These are phyloP conservation scores for Lophius americanus DNA, from an alignment of 2,797 vertebrate species.

Conservation along the genomic window DNA sequence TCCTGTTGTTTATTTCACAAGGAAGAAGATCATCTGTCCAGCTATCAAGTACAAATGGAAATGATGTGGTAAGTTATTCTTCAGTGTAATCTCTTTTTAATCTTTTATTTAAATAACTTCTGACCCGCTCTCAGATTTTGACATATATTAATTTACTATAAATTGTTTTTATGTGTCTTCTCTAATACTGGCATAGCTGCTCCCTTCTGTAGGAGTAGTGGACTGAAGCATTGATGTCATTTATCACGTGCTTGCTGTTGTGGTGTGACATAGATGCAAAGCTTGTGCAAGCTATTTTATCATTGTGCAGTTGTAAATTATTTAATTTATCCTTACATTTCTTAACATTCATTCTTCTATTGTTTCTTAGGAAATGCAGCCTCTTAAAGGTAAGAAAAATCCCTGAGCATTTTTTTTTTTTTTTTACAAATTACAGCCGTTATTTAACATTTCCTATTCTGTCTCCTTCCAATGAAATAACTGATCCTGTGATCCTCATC, in stretches of 20 bases:
- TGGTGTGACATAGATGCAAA: conserved; percentile 12
- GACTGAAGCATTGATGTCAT: neutral
- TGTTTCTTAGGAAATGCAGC: conserved; percentile 30
- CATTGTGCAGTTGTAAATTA: neutral
- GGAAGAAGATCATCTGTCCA: accelerated
- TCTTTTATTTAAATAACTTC: neutral
- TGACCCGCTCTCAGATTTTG: neutral
- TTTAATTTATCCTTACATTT: too few relatives aligned
- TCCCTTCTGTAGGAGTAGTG: conserved; percentile 44
- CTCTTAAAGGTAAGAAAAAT: conserved; percentile 39
- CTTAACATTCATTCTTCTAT: neutral
- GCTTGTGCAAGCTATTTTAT: neutral
- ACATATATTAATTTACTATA: neutral
- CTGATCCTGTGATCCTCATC: too few relatives aligned
- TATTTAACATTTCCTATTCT: too few relatives aligned
- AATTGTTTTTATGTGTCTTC: conserved; percentile 23
- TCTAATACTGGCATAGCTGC: conserved; percentile 38
- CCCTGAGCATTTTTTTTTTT: neutral
- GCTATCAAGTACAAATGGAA: accelerated
- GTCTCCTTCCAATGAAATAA: too few relatives aligned
- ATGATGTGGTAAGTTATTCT: conserved; percentile 12
- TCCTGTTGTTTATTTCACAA: neutral
- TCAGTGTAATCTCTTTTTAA: neutral
- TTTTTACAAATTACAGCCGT: too few relatives aligned
- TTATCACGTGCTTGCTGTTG: conserved; percentile 12